Conservation (phyloP, 2,113 vertebrate genomes). For the Nerophis ophidion region DNA sequence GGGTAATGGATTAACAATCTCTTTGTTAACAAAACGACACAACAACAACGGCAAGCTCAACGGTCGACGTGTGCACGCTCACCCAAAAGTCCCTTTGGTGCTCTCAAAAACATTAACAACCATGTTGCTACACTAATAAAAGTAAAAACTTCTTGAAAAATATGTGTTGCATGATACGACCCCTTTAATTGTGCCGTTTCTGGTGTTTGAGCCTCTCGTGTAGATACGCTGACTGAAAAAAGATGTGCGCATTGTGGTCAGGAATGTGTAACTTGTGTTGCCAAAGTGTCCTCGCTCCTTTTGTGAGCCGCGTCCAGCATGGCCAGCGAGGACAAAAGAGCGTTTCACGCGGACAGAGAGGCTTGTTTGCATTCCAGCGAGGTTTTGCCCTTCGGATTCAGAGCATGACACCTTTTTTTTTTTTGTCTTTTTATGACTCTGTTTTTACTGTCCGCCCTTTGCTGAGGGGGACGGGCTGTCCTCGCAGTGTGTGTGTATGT, state of each 20-base stretch:
- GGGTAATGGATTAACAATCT: too few species aligned
- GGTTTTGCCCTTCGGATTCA: constrained; percentile 41
- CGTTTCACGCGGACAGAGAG: constrained; percentile 30
- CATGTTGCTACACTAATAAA: too few species aligned
- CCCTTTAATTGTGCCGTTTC: too few species aligned
- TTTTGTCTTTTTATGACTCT: constrained; percentile 35
- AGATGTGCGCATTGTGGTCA: too few species aligned
- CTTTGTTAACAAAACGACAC: too few species aligned
- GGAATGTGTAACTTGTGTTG: too few species aligned
- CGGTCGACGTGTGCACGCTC: too few species aligned
- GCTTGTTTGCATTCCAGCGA: constrained; percentile 56
- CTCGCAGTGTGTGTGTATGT: not conserved
- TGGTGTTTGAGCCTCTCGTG: not conserved
- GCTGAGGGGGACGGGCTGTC: constrained; percentile 5
- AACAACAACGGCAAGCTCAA: too few species aligned
- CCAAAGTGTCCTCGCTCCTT: not conserved
- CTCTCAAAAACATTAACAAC: too few species aligned
- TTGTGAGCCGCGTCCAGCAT: not conserved
- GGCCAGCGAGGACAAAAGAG: constrained; percentile 43
- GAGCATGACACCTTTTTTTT: constrained; percentile 30
- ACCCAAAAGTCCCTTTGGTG: too few species aligned
- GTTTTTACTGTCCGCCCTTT: constrained; percentile 36
- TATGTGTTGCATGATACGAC: too few species aligned
- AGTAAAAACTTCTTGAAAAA: too few species aligned
- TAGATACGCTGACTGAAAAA: not conserved